Evolutionary conservation across 1,140 invertebrate species (phyloP), one percentile per base, ranked within the genome.

Genomic region (Zophobas atratus): DNA sequence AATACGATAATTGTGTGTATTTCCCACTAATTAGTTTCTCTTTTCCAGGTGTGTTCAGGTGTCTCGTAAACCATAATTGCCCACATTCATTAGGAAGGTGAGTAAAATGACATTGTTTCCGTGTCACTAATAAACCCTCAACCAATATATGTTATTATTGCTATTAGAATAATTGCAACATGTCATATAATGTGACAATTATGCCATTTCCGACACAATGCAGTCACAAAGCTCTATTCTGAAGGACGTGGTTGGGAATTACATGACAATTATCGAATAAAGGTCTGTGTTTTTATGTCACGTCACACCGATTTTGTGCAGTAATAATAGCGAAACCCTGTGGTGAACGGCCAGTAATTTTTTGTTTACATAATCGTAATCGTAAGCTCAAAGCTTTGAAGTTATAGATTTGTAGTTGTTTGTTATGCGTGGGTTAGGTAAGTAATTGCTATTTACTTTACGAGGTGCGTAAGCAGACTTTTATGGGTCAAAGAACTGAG

Each of bases 81-180:
- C n/a, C 34, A 8, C 3, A 57, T 33, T 57, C 56, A 34, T n/a
- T 57, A 57, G 56, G 2, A 36, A 57, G 56, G 56, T 57, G 34
- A 60, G 56, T 46, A 46, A 46, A 46, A 4, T 46, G 43, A 46
- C 3, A 46, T 46, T 20, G 20, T 20, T 60, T 20, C 35, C 56
- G 56, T 60, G 56, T 60, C 56, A 35, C 32, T 60, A 60, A 60
- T 60, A 60, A 60, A 8, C 56, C 38, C 56, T 60, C 56, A 60
- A 60, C 56, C 38, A 60, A 60, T 60, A 36, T 35, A 39, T 6
- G 56, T 60, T 60, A 60, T 60, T 60, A 60, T 60, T 60, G 56
- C 8, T 60, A 60, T 32, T 39, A 60, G 43, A 46, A 51, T 51
- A 51, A 51, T 6, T 51, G 49, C 60, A 38, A 60, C 38, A 36